phyloP scores from a whole-genome alignment of 2,797 vertebrate species.

The Buphagus erythrorhynchus region DNA sequence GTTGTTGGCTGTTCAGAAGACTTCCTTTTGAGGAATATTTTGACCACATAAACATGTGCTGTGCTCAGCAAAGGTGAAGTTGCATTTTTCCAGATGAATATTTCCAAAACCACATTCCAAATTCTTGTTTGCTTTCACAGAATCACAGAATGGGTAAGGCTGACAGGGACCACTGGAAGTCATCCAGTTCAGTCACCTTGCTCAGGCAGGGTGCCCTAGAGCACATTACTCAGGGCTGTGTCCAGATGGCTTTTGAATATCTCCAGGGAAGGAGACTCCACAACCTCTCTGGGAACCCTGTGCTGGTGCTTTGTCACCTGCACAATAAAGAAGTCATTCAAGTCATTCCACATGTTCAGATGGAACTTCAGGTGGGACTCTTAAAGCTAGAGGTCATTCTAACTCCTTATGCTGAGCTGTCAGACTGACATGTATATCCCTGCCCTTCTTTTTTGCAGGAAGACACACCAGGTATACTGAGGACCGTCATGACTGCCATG shows the following conservation, averaged over 20 bases:
- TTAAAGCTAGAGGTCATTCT: background rate
- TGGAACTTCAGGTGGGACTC: background rate
- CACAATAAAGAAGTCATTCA: background rate
- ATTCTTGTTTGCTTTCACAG: background rate
- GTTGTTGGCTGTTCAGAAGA: background rate
- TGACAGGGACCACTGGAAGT: background rate
- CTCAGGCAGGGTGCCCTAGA: background rate
- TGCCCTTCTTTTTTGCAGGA: background rate
- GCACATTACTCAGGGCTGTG: too few species aligned
- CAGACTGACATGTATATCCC: background rate
- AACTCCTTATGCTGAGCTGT: background rate
- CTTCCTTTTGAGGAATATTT: background rate
- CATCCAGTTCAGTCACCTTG: background rate
- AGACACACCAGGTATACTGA: background rate
- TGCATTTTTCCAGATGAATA: background rate
- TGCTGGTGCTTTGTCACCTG: background rate
- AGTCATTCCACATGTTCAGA: background rate
- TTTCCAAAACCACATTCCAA: background rate
- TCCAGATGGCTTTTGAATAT: too few species aligned
- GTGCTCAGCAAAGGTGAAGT: background rate
- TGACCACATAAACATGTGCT: accelerated
- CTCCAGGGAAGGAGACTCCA: too few species aligned
- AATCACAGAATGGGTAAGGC: background rate
- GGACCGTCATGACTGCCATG: background rate
- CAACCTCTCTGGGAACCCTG: too few species aligned